phyloP scores from a whole-genome alignment of 2,113 vertebrate species.

The Enhydra lutris region DNA sequence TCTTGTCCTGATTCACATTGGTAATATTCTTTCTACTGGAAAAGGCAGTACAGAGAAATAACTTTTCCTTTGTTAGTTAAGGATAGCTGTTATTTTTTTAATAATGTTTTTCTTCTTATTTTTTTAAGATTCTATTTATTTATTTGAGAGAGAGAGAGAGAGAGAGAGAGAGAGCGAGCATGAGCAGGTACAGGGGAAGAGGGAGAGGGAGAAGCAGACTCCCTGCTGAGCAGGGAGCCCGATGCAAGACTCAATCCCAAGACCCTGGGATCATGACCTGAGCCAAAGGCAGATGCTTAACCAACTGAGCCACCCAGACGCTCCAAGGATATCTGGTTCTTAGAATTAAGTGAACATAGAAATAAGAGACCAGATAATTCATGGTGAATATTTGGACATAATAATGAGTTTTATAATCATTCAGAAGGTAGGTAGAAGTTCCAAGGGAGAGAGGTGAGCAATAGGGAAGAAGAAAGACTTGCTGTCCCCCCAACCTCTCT shows the following conservation, averaged over 20 bases:
- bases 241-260: too few relatives aligned
- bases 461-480: accelerated
- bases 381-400: neutral
- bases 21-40: neutral
- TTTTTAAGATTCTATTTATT: too few relatives aligned
- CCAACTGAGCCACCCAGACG: too few relatives aligned
- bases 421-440: accelerated
- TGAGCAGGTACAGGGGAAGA: too few relatives aligned
- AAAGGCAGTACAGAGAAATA: neutral
- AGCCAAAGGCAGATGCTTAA: too few relatives aligned
- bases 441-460: accelerated
- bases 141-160: too few relatives aligned
- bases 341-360: slow-evolving; percentile 6
- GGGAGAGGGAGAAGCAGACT: too few relatives aligned
- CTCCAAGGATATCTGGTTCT: neutral
- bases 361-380: neutral
- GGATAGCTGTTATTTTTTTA: too few relatives aligned
- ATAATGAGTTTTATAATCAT: neutral
- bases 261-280: too few relatives aligned
- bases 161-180: too few relatives aligned
- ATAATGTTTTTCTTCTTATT: too few relatives aligned
- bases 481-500: neutral
- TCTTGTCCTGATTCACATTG: neutral
- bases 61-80: neutral
- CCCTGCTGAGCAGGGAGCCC: too few relatives aligned